Base-by-base conservation (phyloP, 2,888 invertebrate species). In the Limnephilus rhombicus region DNA sequence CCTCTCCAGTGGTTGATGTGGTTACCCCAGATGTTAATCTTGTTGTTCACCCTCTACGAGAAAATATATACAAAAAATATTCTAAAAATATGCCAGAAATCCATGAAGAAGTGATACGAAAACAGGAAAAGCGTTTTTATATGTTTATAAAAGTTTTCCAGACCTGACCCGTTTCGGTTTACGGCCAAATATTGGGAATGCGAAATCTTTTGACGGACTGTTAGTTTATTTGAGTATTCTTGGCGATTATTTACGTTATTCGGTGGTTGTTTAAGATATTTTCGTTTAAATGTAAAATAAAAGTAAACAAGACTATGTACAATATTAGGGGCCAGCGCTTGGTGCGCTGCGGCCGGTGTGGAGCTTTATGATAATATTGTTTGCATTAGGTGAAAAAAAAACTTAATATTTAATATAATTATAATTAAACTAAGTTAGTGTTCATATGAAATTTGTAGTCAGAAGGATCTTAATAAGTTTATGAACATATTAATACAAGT, bases 151-250 rank as follows among this genome's bases (percentile, higher is more conserved):
- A 87, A 87, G 4, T 15, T 68, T 31, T 53, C 68, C 87, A 87
- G 87, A 53, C 68, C 49, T 68, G 29, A 31, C 31, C 15, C 34
- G 34, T 37, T 85, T 41, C 83, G 34, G 87, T 87, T 87, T 87
- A 87, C 53, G 29, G 29, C 31, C 49, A 87, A n/a, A 87, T 68
- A 31, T 87, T 41, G n/a, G n/a, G 53, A 53, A 87, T 87, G 34
- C 24, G 31, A 89, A 89, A 34, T 89, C 88, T 89, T 89, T 89
- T 89, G 80, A 89, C 88, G 88, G 41, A 80, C 82, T 90, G 81
- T 90, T 90, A 82, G 82, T 90, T 81, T 45, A 90, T 90, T 90
- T 90, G 29, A 90, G 82, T 82, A 82, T 90, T 90, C 82, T 82
- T 34, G 31, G 90, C 7, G 29, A 53, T 81, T 90, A 90, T 90